Conservation (phyloP, 2,888 invertebrate species). For the Chrysolina americana region DNA sequence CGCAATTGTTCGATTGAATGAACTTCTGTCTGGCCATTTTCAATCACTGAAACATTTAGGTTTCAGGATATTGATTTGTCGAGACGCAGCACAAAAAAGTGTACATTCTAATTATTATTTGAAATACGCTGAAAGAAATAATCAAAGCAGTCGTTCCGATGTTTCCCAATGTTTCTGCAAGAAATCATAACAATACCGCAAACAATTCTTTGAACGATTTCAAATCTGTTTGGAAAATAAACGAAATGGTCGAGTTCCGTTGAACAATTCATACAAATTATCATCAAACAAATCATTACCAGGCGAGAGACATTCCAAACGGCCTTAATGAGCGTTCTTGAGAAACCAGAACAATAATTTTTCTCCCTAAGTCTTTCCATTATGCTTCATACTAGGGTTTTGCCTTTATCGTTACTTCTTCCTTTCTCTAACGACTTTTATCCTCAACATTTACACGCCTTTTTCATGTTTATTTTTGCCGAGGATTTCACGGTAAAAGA, state of each 20-base stretch:
- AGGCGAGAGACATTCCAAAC: not conserved
- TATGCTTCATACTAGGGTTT: not conserved
- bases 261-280: constrained; percentile 5
- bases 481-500: constrained; percentile 1
- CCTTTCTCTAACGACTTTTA: constrained; percentile 34
- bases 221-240: not conserved
- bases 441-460: constrained; percentile 40
- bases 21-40: no score
- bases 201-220: not conserved
- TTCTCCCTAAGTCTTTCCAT: constrained; percentile 2
- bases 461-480: constrained; percentile 40
- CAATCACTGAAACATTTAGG: no score
- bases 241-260: not conserved
- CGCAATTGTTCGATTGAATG: no score
- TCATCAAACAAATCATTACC: constrained; percentile 15
- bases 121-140: no score
- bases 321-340: constrained; percentile 11
- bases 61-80: no score
- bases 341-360: constrained; percentile 19
- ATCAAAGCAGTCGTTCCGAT: no score
- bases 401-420: constrained; percentile 18
- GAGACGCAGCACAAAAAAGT: no score
- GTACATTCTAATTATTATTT: no score
- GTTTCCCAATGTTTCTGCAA: no score
- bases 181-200: not conserved